Base-by-base conservation (phyloP, 2,797 vertebrate genomes). In the Crocodylus rhombifer region DNA sequence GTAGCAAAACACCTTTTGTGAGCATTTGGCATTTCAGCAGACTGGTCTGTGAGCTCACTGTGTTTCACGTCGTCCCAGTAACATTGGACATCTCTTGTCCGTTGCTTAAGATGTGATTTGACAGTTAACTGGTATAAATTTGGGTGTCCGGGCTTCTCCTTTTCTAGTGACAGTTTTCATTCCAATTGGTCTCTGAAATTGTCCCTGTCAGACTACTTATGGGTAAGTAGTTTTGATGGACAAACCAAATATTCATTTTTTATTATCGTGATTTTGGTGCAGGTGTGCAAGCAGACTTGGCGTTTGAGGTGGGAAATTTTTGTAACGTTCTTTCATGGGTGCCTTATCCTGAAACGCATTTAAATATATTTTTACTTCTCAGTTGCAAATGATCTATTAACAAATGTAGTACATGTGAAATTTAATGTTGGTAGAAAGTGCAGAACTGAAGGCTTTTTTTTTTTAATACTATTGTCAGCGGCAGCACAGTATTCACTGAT, bases 21-120 rank as follows among this genome's bases (percentile, higher is more conserved):
- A 74, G 74, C 92, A 77, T 33, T 1, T 78, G 74, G 77, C 93
- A 33, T 65, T 95, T 93, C 89, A 76, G 88, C 86, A 94, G 73
- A 51, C 51, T n/a, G 30, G 28, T 84, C 58, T 60, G 33, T 36
- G 89, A 56, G 86, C 51, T 42, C 36, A n/a, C 77, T 85, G 75
- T 26, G 30, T 88, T 81, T 80, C 1, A 0, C 87, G 25, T 23
- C 73, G 63, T 92, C 92, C 83, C 42, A 65, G 69, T 64, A 79
- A 15, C 87, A 85, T 92, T 95, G 91, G 67, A 69, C 76, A 63
- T 92, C 69, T 61, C 76, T 3, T 20, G 9, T 62, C 69, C 7
- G 88, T 83, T 90, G 30, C 93, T 95, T 94, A 80, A 84, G 75
- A 60, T 18, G 56, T 1, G 20, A 84, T 57, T 81, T 76, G 67